These are phyloP conservation scores for Parthenolecanium corni DNA, from an alignment of 2,888 invertebrate species.

Conservation along the genomic window DNA sequence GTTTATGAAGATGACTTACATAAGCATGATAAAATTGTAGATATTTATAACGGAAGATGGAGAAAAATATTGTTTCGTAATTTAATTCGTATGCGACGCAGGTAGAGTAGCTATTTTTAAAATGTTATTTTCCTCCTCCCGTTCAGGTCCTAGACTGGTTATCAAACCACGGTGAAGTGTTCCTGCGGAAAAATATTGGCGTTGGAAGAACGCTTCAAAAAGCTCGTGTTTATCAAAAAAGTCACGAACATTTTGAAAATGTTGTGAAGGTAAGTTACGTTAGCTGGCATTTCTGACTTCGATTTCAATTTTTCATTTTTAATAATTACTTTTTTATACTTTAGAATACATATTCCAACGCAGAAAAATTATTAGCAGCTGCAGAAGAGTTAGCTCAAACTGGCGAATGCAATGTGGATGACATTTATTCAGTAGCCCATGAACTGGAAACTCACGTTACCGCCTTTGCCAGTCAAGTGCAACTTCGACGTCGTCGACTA, in stretches of 20 bases:
- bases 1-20: too few relatives aligned
- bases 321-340: conserved; percentile 18
- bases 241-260: conserved; percentile 96
- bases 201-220: conserved; percentile 90
- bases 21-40: too few relatives aligned
- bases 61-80: too few relatives aligned
- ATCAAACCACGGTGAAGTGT: conserved; percentile 93
- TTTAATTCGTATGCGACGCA: too few relatives aligned
- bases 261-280: conserved; percentile 69
- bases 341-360: conserved; percentile 96
- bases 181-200: conserved; percentile 91
- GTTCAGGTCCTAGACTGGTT: conserved; percentile 85
- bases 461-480: conserved; percentile 85
- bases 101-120: too few relatives aligned
- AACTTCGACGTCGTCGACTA: conserved; percentile 73
- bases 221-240: conserved; percentile 90
- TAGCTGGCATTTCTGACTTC: not conserved
- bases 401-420: conserved; percentile 92
- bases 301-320: not conserved
- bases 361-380: conserved; percentile 87
- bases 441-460: conserved; percentile 88
- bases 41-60: too few relatives aligned
- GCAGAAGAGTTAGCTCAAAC: conserved; percentile 92
- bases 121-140: too few relatives aligned
- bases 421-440: conserved; percentile 86